phyloP scores from a whole-genome alignment of 2,797 vertebrate species.

The Liasis olivaceus region DNA sequence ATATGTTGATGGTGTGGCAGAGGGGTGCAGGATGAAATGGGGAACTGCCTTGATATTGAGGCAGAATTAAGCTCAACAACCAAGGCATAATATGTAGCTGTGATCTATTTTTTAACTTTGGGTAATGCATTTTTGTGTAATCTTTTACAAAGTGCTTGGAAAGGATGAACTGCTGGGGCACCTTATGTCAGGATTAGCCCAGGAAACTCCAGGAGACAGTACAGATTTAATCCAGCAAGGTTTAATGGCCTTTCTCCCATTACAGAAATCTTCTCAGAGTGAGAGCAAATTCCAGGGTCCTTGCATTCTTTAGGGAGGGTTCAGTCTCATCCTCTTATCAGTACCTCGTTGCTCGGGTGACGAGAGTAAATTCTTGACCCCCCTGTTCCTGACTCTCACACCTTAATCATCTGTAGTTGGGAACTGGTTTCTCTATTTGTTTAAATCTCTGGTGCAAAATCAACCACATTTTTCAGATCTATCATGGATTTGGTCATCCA shows the following conservation, averaged over 20 bases:
- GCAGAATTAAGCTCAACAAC: not conserved
- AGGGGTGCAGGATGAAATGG: not conserved
- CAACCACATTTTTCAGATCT: constrained; percentile 18
- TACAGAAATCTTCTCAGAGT: too few relatives aligned
- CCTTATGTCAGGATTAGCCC: too few relatives aligned
- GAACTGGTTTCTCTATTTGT: not conserved
- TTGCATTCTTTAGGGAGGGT: too few relatives aligned
- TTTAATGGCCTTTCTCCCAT: too few relatives aligned
- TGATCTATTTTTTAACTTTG: not conserved
- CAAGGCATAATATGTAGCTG: not conserved
- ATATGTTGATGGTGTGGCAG: not conserved
- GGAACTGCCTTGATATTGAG: not conserved
- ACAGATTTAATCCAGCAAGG: too few relatives aligned
- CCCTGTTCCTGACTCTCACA: too few relatives aligned
- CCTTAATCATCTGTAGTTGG: not conserved
- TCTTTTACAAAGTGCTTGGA: not conserved
- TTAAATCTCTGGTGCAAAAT: not conserved
- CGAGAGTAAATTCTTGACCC: too few relatives aligned
- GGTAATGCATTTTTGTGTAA: not conserved
- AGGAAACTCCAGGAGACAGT: too few relatives aligned
- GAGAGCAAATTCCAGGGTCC: too few relatives aligned
- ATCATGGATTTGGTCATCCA: constrained; percentile 31
- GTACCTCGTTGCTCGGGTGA: too few relatives aligned
- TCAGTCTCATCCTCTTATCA: too few relatives aligned
- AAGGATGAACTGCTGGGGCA: not conserved